phyloP scores from a whole-genome alignment of 2,797 vertebrate genomes.

The Myotis myotis region DNA sequence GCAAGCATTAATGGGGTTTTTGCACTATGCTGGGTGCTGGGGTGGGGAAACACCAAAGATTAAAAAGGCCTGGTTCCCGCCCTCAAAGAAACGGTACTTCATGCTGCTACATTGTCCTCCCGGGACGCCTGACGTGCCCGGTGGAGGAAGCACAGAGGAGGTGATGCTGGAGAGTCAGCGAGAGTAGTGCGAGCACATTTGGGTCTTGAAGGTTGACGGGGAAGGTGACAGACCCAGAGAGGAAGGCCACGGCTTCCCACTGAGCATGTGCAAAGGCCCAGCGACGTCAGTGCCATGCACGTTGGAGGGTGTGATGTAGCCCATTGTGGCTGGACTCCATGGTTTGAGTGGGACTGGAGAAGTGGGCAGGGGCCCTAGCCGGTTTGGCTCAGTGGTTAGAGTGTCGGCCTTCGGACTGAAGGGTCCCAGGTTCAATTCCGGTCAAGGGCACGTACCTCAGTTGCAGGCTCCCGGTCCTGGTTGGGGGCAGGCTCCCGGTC shows the following conservation, averaged over 20 bases:
- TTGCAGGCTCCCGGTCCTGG: too few species aligned
- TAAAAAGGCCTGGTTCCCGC: background rate
- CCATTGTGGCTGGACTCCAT: background rate
- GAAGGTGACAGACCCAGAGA: background rate
- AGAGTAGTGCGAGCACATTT: rapidly evolving
- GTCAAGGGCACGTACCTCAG: too few species aligned
- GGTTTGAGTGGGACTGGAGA: background rate
- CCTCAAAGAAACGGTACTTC: background rate
- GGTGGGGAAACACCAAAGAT: background rate
- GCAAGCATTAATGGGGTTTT: background rate
- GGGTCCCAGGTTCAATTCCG: too few species aligned
- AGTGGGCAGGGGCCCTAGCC: background rate
- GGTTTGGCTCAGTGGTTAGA: too few species aligned
- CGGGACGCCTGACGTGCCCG: background rate
- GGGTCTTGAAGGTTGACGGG: background rate
- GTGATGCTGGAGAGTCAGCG: too few species aligned
- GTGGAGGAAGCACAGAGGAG: background rate
- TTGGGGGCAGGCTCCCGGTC: too few species aligned
- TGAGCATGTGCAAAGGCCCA: background rate
- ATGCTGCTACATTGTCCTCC: background rate
- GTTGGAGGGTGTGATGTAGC: background rate
- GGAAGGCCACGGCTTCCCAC: background rate
- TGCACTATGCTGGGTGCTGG: background rate
- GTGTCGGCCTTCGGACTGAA: too few species aligned
- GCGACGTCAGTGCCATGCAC: background rate